These are phyloP conservation scores for Adineta ricciae DNA, from an alignment of 2,888 invertebrate genomes.

Conservation along the genomic window DNA sequence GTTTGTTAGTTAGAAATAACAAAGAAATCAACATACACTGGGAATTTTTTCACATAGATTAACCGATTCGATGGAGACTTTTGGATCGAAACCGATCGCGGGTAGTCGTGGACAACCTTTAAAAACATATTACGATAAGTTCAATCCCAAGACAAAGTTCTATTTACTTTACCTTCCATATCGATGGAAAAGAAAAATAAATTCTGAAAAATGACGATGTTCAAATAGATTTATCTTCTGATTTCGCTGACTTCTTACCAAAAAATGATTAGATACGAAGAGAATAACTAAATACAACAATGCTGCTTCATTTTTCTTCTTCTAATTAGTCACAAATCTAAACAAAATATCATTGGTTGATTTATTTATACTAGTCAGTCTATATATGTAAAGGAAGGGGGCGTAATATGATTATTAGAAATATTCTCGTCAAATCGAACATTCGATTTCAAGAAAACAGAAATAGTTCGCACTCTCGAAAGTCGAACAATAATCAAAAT, in stretches of 20 bases:
- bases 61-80: background rate
- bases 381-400: background rate
- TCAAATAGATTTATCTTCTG: background rate
- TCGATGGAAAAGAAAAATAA: background rate
- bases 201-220: background rate
- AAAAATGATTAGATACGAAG: background rate
- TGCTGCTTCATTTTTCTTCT: background rate
- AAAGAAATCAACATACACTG: background rate
- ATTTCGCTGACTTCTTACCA: background rate
- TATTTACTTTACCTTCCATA: background rate
- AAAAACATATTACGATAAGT: too few relatives aligned
- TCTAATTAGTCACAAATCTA: background rate
- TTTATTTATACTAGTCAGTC: background rate
- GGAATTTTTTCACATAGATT: conserved; percentile 21
- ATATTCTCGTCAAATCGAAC: too few relatives aligned
- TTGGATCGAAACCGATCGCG: background rate
- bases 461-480: too few relatives aligned
- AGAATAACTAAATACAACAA: background rate
- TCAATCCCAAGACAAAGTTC: too few relatives aligned
- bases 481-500: too few relatives aligned
- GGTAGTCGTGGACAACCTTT: background rate
- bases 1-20: background rate
- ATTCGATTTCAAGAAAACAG: too few relatives aligned
- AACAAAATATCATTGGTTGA: conserved; percentile 1
- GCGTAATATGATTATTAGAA: background rate